These are phyloP conservation scores for Anguilla obscura DNA, from an alignment of 2,797 vertebrate species.

Conservation along the genomic window DNA sequence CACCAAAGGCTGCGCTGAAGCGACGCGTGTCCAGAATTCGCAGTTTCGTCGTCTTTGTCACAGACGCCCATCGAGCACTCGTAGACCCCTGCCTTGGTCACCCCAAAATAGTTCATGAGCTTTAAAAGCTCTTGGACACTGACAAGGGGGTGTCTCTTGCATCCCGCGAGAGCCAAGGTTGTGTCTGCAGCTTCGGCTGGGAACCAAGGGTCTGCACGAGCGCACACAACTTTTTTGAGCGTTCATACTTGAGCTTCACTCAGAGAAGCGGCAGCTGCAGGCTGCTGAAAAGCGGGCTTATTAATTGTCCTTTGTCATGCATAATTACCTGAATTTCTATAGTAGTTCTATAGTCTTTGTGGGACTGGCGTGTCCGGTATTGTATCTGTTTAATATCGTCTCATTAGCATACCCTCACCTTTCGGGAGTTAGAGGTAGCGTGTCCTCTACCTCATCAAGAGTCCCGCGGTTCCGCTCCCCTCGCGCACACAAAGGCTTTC, in stretches of 20 bases:
- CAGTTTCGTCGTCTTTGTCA: slow-evolving; percentile 35
- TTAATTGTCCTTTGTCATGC: slow-evolving; percentile 98
- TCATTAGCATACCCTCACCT: slow-evolving; percentile 67
- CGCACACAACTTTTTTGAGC: slow-evolving; percentile 65
- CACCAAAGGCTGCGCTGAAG: slow-evolving; percentile 50
- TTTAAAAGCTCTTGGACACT: slow-evolving; percentile 41
- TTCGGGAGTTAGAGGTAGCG: slow-evolving; percentile 62
- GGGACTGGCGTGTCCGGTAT: slow-evolving; percentile 63
- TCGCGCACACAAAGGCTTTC: slow-evolving; percentile 27
- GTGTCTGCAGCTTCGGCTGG: slow-evolving; percentile 58
- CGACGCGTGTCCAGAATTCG: slow-evolving; percentile 48
- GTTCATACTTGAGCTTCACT: slow-evolving; percentile 80
- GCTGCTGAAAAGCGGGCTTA: slow-evolving; percentile 86
- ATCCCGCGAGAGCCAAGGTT: slow-evolving; percentile 42
- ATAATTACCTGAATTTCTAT: slow-evolving; percentile 86
- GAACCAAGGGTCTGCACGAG: slow-evolving; percentile 52
- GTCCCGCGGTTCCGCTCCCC: slow-evolving; percentile 19
- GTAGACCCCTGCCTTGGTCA: slow-evolving; percentile 24
- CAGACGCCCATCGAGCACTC: slow-evolving; percentile 38
- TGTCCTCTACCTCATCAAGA: slow-evolving; percentile 38
- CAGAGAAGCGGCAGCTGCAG: slow-evolving; percentile 92
- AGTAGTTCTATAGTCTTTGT: slow-evolving; percentile 76
- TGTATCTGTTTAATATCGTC: slow-evolving; percentile 58
- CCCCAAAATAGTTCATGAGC: slow-evolving; percentile 33
- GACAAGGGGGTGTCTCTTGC: slow-evolving; percentile 48